Base-by-base conservation (phyloP, 2,888 invertebrate species). In the Mimachlamys varia region DNA sequence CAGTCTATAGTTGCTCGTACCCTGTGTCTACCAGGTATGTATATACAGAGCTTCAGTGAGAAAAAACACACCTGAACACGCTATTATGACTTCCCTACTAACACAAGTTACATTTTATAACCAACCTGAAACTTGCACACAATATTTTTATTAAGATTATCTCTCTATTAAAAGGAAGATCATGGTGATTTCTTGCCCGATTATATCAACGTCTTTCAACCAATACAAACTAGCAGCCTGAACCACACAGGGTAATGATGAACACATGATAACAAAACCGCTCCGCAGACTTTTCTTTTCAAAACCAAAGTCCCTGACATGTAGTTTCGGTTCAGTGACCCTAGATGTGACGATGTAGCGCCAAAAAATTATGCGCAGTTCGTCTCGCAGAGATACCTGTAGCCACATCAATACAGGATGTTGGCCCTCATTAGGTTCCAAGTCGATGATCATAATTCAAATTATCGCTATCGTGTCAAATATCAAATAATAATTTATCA, bases 81-180 rank as follows among this genome's bases (percentile, higher is more conserved):
- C 44, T 44, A 44, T 44, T 44, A 44, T 3, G 44, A 44, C 44
- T 44, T 44, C 7, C 44, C 44, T 44, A 44, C 44, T 44, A 5
- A 17, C 33, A 76, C 76, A 76, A 27, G 76, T 33, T 33, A 76
- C 33, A 33, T 33, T 76, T 62, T 76, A 76, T 76, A 33, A 33
- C 76, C 13, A 76, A 76, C 76, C 33, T 76, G 12, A 27, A 33
- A 27, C 76, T 27, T 10, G 22, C 76, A 76, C 76, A 76, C 76
- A 44, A 44, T 76, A n/a, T 33, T 76, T 76, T 33, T 76, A 33
- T 76, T 12, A 76, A 76, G 76, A 76, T 76, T 76, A 76, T 76
- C 76, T 76, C 76, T 76, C 76, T 76, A 76, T 76, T 76, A 76
- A 76, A 76, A 76, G 7, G 76, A 33, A 27, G 76, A 76, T 76